These are phyloP conservation scores for Patiria pectinifera DNA, from an alignment of 53 echinoderm and acorn worm species.

Conservation along the genomic window DNA sequence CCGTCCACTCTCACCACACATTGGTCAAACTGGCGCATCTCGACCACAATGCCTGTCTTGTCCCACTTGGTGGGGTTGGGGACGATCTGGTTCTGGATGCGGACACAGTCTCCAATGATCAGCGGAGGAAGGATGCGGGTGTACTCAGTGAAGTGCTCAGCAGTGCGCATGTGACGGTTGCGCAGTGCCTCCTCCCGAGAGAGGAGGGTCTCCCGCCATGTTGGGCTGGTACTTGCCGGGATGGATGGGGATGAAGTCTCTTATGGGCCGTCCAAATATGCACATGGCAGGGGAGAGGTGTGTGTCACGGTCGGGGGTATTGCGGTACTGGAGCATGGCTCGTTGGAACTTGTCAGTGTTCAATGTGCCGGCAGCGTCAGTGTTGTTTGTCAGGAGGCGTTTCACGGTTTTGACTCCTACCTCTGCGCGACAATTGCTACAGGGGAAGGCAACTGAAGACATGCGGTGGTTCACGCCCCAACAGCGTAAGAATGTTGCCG, in stretches of 20 bases:
- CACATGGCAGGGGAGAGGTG: slow-evolving; percentile 73
- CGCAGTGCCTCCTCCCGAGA: slow-evolving; percentile 59
- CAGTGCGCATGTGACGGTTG: slow-evolving; percentile 67
- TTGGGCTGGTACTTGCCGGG: slow-evolving; percentile 59
- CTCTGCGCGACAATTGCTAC: slow-evolving; percentile 69
- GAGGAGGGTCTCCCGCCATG: slow-evolving; percentile 60
- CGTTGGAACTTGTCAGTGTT: slow-evolving; percentile 66
- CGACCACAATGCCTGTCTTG: slow-evolving; percentile 65
- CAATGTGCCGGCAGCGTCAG: slow-evolving; percentile 25
- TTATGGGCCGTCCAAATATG: too few species aligned
- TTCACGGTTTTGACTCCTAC: slow-evolving; percentile 70
- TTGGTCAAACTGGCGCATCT: slow-evolving; percentile 76
- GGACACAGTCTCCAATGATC: slow-evolving; percentile 59
- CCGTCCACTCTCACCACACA: slow-evolving; percentile 65
- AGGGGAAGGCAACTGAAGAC: slow-evolving; percentile 66
- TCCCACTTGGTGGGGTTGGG: slow-evolving; percentile 72
- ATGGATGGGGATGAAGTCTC: slow-evolving; percentile 71
- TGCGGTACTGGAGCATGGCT: slow-evolving; percentile 71
- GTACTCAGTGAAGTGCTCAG: slow-evolving; percentile 47
- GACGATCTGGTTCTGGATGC: slow-evolving; percentile 64
- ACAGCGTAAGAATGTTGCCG: slow-evolving; percentile 55
- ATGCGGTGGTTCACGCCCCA: slow-evolving; percentile 66
- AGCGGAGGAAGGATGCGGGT: slow-evolving; percentile 58
- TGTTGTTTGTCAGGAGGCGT: slow-evolving; percentile 65
- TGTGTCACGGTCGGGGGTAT: slow-evolving; percentile 63